phyloP scores from a whole-genome alignment of 2,797 vertebrate genomes.

The Fundulus diaphanus region DNA sequence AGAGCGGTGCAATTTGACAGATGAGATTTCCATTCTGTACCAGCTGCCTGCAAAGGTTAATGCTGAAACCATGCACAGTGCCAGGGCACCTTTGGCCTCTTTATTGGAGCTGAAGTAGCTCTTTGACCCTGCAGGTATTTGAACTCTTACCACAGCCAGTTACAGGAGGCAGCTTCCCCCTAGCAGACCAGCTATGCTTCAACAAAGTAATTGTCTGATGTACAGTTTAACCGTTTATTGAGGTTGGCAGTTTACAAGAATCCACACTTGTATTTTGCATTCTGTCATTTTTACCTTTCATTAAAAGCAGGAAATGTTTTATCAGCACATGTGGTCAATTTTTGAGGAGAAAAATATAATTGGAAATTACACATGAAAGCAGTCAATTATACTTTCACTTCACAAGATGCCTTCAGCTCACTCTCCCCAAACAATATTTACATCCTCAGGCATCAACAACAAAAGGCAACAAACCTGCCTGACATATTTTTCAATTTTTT shows the following conservation, averaged over 20 bases:
- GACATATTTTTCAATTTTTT: conserved; percentile 53
- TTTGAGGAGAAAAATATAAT: conserved; percentile 15
- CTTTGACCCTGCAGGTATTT: conserved; percentile 55
- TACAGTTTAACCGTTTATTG: neutral
- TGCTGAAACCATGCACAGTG: conserved; percentile 69
- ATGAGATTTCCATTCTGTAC: conserved; percentile 54
- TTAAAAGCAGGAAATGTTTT: conserved; percentile 13
- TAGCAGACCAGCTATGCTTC: conserved; percentile 1
- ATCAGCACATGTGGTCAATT: conserved; percentile 14
- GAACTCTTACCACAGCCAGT: conserved; percentile 35
- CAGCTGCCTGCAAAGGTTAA: conserved; percentile 65
- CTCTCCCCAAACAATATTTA: conserved; percentile 42
- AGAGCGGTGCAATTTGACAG: conserved; percentile 49
- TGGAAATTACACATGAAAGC: conserved; percentile 49
- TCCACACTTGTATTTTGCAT: neutral
- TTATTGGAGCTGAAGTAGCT: conserved; percentile 64
- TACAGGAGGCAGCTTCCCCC: conserved; percentile 23
- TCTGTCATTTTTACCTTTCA: neutral
- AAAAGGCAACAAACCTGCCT: conserved; percentile 56
- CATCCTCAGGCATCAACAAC: conserved; percentile 59
- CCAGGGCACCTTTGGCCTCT: conserved; percentile 73
- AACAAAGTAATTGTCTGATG: neutral
- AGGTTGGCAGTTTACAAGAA: neutral
- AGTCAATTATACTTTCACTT: conserved; percentile 53
- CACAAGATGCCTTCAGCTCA: conserved; percentile 36